Evolutionary conservation across 2,113 vertebrate genomes (phyloP), one percentile per base, ranked within the genome.

Genomic region (Orientallactaga bullata): DNA sequence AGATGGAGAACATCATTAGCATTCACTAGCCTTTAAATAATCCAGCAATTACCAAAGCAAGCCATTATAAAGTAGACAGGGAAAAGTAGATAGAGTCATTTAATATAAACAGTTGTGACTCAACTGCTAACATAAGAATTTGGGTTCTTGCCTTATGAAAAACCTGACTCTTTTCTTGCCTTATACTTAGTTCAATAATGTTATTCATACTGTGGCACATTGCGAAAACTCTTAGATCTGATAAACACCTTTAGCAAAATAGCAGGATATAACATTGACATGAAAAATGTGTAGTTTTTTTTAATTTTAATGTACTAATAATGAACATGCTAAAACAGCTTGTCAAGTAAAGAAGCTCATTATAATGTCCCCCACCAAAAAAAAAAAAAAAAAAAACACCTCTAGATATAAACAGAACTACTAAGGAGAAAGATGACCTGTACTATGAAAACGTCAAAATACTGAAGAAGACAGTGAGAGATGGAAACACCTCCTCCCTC

Each of bases 21-120:
- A 39, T 13, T 66, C 35, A 66, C 6, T 37, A 23, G 4, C 5
- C 20, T 92, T 81, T 90, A 93, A 85, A 82, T 39, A 88, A 85
- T 66, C 2, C 30, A 93, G 60, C 32, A 95, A 76, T 88, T 88
- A 93, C 8, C 26, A 92, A 88, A 69, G 58, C 37, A 71, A 78
- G 72, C 66, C 42, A 77, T 47, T 82, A 32, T 69, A 61, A 76
- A n/a, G 35, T 2, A 77, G 32, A 74, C 32, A 95, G 10, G 42
- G 42, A 47, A 55, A 55, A 55, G 55, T 55, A 55, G 55, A 55
- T 2, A 55, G 55, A 55, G 55, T 55, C 55, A 55, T 55, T 55
- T 55, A 55, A 55, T 16, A 13, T 16, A 15, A 16, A 16, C 55
- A 66, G 7, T 32, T 76, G 26, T 68, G 79, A 83, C 23, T 39